Evolutionary conservation across 2,797 vertebrate species (phyloP), one percentile per base, ranked within the genome.

Genomic region (Limosa lapponica): DNA sequence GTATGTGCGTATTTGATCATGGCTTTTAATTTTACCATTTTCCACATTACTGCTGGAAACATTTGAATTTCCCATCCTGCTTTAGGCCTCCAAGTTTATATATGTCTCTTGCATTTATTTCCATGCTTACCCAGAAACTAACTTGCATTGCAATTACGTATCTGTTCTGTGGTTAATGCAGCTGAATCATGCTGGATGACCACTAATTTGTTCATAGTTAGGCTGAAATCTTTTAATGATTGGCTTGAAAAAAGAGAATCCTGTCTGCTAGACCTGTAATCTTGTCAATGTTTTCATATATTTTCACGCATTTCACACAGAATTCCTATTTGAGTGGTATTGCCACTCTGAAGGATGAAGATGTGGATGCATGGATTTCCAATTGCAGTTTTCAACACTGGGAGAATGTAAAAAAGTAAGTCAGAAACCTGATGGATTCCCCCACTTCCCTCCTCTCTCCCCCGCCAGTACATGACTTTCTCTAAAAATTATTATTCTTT

Each of bases 351-450:
- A 67, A 92, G 13, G 87, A 96, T 64, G 71, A 74, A n/a, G 80
- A 94, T 49, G 25, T 92, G 57, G 93, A 93, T 51, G 64, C 81
- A 15, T 98, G 98, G 97, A 79, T 97, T 95, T 97, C 94, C 83
- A 74, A 87, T 69, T 92, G 57, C 9, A 66, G 43, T 58, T 81
- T 66, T 0, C 80, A 74, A 12, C 16, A 5, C 4, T 83, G 51
- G 87, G 2, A 58, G 3, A 87, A 8, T 8, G 52, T 84, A 65
- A 82, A 93, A 93, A 95, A 71, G 98, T 98, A 85, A 52, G 61
- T 57, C 13, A 41, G 36, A 72, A 74, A 49, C 22, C 18, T 48
- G 18, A 1, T 61, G 51, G 30, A 30, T 32, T 54, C 28, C 28
- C 51, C 17, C 28, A 54, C 51, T 54, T 54, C 28, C 51, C 51